These are phyloP conservation scores for Macropus fuliginosus DNA, from an alignment of 2,797 vertebrate genomes.

Conservation along the genomic window DNA sequence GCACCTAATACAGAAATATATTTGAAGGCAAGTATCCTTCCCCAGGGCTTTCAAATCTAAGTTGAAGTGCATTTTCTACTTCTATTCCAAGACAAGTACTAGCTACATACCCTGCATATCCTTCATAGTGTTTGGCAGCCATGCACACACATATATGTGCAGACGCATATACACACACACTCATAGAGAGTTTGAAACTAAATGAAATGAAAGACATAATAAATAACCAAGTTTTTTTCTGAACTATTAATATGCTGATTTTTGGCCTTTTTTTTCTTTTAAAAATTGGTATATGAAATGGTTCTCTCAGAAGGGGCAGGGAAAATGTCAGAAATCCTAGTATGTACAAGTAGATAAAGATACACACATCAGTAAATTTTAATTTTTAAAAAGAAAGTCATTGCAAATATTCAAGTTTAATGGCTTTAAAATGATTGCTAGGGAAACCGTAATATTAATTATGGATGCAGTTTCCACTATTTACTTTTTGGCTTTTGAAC, in stretches of 20 bases:
- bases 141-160: neutral
- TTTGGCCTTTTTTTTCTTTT: neutral
- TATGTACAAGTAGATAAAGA: neutral
- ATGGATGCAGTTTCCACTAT: neutral
- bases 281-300: neutral
- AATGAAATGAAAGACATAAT: neutral
- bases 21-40: neutral
- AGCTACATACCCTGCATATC: neutral
- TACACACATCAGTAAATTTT: neutral
- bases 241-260: neutral
- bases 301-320: neutral
- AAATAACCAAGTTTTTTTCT: neutral
- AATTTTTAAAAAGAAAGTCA: conserved; percentile 1
- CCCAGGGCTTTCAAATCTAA: neutral
- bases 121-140: neutral
- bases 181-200: neutral
- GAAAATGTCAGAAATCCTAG: neutral
- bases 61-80: neutral
- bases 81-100: neutral
- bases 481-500: conserved; percentile 57
- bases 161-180: no score
- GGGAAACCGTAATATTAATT: neutral
- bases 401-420: neutral
- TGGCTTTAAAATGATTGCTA: conserved; percentile 31
- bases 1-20: neutral